Base-by-base conservation (phyloP, 2,797 vertebrate species). In the Florisuga fusca region DNA sequence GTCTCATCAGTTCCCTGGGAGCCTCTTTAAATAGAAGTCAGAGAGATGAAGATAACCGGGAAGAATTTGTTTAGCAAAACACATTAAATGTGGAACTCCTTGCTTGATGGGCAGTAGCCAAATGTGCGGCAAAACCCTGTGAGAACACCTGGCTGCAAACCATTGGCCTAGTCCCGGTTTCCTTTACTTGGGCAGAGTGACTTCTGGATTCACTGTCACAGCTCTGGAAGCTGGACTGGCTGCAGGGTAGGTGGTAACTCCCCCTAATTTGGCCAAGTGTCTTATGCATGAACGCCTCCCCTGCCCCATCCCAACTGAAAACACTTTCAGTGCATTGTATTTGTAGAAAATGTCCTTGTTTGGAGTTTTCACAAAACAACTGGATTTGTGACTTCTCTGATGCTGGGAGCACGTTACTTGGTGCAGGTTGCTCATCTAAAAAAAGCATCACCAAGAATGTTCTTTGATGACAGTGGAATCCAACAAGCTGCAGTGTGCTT, bases 31-130 rank as follows among this genome's bases (percentile, higher is more conserved):
- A 57, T 76, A 76, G 33, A 83, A 38, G 61, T 53, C 0, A 0
- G 43, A 46, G 89, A 33, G 45, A 19, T 18, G 43, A 23, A 58
- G 67, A 29, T 12, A 7, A 21, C 0, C 1, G 45, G 16, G 41
- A 59, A n/a, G 21, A 46, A 97, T 98, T 97, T 98, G 97, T 38
- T 97, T 96, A 96, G 85, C 89, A 96, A 97, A 97, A 72, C 4
- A 2, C 13, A 31, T 11, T 7, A 2, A n/a, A 10, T 27, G n/a
- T 14, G 17, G 51, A 26, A 29, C 31, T 75, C 26, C 11, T 4
- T 22, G 79, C 63, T 54, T 2, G 5, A 64, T 7, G 80, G 53
- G 21, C 18, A 15, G 8, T 31, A 96, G 88, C 25, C 94, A 96
- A 94, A 96, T 93, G 1, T 2, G 7, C 55, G 63, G 45, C 59